A percentile compares a stretch with the other conserved stretches of the same genome.
Evolutionary conservation across 2,797 vertebrate genomes (phyloP).

Genomic region (Sebastolobus alascanus): DNA sequence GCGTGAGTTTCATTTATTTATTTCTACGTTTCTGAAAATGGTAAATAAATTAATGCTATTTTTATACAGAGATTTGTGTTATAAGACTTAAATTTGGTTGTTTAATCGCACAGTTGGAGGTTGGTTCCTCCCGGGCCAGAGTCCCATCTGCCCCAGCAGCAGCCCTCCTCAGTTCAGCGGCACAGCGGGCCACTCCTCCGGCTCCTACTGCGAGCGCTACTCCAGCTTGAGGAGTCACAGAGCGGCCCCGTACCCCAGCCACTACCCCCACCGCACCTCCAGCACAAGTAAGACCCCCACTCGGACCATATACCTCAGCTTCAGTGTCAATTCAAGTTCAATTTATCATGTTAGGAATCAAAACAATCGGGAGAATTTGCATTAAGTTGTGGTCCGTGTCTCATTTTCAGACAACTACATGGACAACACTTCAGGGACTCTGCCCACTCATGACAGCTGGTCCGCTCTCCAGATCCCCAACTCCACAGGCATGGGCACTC

Average conservation of each 20-base stretch:
- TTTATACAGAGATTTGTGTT: neutral
- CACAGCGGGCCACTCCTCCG: slow-evolving; percentile 80
- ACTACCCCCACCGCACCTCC: slow-evolving; percentile 85
- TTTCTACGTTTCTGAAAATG: neutral
- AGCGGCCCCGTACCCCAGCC: slow-evolving; percentile 85
- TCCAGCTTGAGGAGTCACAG: slow-evolving; percentile 85
- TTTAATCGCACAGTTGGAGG: slow-evolving; percentile 80
- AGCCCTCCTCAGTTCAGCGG: slow-evolving; percentile 86
- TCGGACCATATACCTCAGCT: neutral
- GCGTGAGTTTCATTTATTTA: slow-evolving; percentile 72
- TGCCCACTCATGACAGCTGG: slow-evolving; percentile 87
- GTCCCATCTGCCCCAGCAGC: slow-evolving; percentile 86
- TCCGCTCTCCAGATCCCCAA: slow-evolving; percentile 86
- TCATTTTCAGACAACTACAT: slow-evolving; percentile 84
- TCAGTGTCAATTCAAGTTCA: neutral
- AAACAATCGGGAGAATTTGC: neutral
- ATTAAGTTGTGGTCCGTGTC: neutral
- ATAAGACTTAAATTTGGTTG: rapidly evolving
- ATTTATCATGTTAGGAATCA: neutral
- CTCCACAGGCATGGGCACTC: slow-evolving; percentile 85
- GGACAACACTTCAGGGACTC: slow-evolving; percentile 82
- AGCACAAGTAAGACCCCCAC: slow-evolving; percentile 77
- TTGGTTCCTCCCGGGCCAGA: slow-evolving; percentile 87
- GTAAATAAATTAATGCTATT: neutral
- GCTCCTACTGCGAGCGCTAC: slow-evolving; percentile 88